Base-by-base conservation (phyloP, 2,113 vertebrate species). In the Engystomops pustulosus region DNA sequence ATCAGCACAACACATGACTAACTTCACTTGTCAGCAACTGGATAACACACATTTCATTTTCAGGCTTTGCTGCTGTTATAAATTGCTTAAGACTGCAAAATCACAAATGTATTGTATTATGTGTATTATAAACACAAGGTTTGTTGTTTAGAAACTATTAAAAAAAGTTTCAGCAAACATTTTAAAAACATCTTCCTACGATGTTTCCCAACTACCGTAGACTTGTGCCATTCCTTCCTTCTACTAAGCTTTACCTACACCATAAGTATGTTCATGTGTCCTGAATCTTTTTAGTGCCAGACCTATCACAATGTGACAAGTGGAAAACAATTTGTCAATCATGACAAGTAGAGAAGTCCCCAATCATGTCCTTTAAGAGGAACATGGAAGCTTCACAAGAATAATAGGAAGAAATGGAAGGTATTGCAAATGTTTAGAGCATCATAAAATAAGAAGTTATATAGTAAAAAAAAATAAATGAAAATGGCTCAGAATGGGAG, bases 11-110 rank as follows among this genome's bases (percentile, higher is more conserved):
- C 70, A 83, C 60, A 83, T 74, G 81, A 65, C 70, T 49, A 65
- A 83, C 55, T 75, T 81, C 36, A 34, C 67, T 83, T 83, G 71
- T 83, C 81, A 83, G 81, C 81, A 83, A 44, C 71, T 76, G 71
- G 81, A 49, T 67, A 83, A 67, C 81, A 76, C 71, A 83, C 36
- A 76, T 49, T 75, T 83, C 71, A 55, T 70, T 70, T 81, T 70
- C 79, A 75, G 81, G 55, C 69, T 72, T 82, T 71, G 45, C 55
- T 83, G 69, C 70, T 47, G 70, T 72, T 76, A 83, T 76, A 44
- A 65, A n/a, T 20, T 34, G 41, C 58, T 45, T 65, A 32, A 17
- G 17, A 51, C 36, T 55, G 38, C 17, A 80, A 15, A 8, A n/a
- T 68, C 27, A 67, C 44, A 68, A 49, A 68, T 80, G 15, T 10